Base-by-base conservation (phyloP, 2,888 invertebrate species). In the Eristalis arbustorum region DNA sequence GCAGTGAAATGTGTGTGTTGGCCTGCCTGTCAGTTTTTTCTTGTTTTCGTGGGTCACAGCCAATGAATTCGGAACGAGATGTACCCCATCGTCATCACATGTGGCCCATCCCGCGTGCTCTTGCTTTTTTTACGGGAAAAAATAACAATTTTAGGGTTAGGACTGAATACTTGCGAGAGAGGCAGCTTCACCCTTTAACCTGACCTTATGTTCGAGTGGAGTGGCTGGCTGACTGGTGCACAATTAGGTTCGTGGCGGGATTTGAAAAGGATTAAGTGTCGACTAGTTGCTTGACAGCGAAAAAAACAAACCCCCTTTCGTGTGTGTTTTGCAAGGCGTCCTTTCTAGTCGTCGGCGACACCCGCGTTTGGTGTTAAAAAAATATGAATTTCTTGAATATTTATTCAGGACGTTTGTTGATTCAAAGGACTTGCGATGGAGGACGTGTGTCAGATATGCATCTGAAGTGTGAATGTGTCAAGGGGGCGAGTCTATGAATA, bases 331-430 rank as follows among this genome's bases (percentile, higher is more conserved):
- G 1, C 31, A 31, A 31, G 10, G 10, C 1, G 6, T 31, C 6
- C 31, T 5, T 1, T 31, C 8, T 31, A n/a, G n/a, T 31, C 5
- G 6, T 25, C 25, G 25, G 25, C 25, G 3, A 3, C 13, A 73
- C 79, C 68, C 74, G 40, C 74, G 62, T 66, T 61, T 75, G 80
- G 80, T 71, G 62, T 63, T 80, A 84, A 80, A 42, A 84, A 84
- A 84, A 84, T 76, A 80, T 71, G 28, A 23, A 76, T 75, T 73
- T 23, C 49, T 49, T 64, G 68, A 73, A 69, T 82, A 78, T 83
- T 83, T 83, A 78, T 69, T 78, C 49, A 63, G 64, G 49, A 22
- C 71, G 40, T 11, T n/a, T 82, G 31, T 73, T 68, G 68, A n/a
- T 71, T 69, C 61, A 79, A 79, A 66, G 66, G 66, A 61, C 69